phyloP scores from a whole-genome alignment of 2,888 invertebrate species.

The Dascillus cervinus region DNA sequence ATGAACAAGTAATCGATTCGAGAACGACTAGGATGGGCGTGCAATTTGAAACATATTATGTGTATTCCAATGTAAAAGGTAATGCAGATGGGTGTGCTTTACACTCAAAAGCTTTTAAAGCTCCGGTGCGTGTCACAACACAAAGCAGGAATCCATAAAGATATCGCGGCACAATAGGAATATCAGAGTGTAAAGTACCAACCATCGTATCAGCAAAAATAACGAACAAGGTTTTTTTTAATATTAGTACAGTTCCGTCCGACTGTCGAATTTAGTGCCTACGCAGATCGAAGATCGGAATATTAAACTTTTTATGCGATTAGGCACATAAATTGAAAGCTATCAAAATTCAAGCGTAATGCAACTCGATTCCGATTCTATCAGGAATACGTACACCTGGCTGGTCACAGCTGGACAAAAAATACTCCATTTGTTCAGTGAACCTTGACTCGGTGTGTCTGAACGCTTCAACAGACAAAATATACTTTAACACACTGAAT shows the following conservation, averaged over 20 bases:
- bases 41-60: too few species aligned
- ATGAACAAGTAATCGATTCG: too few species aligned
- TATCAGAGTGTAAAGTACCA: not conserved
- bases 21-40: too few species aligned
- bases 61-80: too few species aligned
- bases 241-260: too few species aligned
- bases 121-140: not conserved
- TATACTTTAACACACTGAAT: constrained; percentile 6
- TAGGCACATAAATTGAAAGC: constrained; percentile 25
- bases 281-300: constrained; percentile 5
- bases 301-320: constrained; percentile 20
- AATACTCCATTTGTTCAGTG: constrained; percentile 16
- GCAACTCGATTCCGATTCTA: constrained; percentile 24
- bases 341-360: constrained; percentile 21
- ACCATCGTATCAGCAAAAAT: not conserved
- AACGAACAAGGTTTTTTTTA: not conserved
- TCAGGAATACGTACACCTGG: constrained; percentile 19
- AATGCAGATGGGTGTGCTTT: not conserved
- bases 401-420: constrained; percentile 16
- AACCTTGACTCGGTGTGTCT: constrained; percentile 12
- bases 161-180: not conserved
- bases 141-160: not conserved
- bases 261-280: not conserved
- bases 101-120: not conserved
- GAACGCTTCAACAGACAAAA: constrained; percentile 2